These are phyloP conservation scores for Leucophenga montana DNA, from an alignment of 2,888 invertebrate species.

Conservation along the genomic window DNA sequence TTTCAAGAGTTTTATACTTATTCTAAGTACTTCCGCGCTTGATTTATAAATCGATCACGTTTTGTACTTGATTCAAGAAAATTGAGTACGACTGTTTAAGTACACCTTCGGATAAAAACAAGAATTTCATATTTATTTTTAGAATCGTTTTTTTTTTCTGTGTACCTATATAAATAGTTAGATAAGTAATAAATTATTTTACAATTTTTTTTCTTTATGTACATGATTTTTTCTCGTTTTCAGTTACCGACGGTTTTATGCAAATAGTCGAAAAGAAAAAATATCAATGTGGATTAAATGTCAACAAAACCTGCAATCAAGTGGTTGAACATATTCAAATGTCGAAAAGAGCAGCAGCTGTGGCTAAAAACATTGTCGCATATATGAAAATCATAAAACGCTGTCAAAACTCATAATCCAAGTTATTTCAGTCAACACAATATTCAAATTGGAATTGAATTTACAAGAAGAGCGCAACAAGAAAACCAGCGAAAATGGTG, in stretches of 20 bases:
- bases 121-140: too few species aligned
- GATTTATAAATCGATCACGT: too few species aligned
- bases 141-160: too few species aligned
- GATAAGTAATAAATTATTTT: too few species aligned
- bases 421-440: conserved; percentile 36
- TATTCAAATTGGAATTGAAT: too few species aligned
- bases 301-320: conserved; percentile 54
- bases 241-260: not conserved
- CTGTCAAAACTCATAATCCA: conserved; percentile 23
- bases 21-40: too few species aligned
- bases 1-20: too few species aligned
- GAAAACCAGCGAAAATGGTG: conserved; percentile 65
- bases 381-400: conserved; percentile 29
- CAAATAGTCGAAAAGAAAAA: not conserved
- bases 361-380: conserved; percentile 34
- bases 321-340: conserved; percentile 23
- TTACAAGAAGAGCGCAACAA: conserved; percentile 14
- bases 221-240: too few species aligned
- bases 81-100: too few species aligned
- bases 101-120: too few species aligned
- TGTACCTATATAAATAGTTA: too few species aligned
- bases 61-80: too few species aligned
- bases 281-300: conserved; percentile 51
- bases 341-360: conserved; percentile 1
- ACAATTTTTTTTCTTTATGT: not conserved